These are phyloP conservation scores for Gortyna flavago DNA, from an alignment of 2,888 invertebrate genomes.

Conservation along the genomic window DNA sequence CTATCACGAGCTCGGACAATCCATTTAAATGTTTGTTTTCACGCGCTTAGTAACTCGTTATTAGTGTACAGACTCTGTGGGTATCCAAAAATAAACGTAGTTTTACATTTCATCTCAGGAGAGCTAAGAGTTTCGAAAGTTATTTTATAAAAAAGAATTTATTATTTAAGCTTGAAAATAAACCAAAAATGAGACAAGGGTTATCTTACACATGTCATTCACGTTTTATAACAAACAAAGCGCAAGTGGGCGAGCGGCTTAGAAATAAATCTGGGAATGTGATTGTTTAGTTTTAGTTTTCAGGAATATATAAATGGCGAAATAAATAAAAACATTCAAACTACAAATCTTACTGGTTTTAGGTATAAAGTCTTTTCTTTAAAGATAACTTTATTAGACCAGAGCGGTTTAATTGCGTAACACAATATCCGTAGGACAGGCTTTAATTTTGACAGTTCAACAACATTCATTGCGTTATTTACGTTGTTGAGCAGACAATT, in stretches of 20 bases:
- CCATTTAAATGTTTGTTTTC: constrained; percentile 36
- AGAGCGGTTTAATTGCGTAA: no score
- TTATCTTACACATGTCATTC: background rate
- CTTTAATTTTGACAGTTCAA: no score
- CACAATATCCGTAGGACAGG: no score
- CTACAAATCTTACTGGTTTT: background rate
- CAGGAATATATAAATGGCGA: background rate
- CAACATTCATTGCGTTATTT: no score
- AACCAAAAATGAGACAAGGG: background rate
- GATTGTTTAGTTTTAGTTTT: background rate
- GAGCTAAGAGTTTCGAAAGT: background rate
- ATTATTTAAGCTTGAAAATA: background rate
- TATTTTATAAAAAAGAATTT: background rate
- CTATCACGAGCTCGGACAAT: constrained; percentile 62
- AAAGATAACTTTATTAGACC: background rate
- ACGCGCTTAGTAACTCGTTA: constrained; percentile 15
- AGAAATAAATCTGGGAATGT: background rate
- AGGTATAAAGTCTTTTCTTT: background rate
- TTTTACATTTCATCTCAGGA: background rate
- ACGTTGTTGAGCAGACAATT: no score
- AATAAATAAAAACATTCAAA: background rate
- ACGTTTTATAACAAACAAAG: background rate
- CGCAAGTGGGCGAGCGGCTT: no score
- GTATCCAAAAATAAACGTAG: background rate
- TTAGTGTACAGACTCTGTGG: background rate